phyloP scores from a whole-genome alignment of 2,888 invertebrate species.

The Tenthredo livida region DNA sequence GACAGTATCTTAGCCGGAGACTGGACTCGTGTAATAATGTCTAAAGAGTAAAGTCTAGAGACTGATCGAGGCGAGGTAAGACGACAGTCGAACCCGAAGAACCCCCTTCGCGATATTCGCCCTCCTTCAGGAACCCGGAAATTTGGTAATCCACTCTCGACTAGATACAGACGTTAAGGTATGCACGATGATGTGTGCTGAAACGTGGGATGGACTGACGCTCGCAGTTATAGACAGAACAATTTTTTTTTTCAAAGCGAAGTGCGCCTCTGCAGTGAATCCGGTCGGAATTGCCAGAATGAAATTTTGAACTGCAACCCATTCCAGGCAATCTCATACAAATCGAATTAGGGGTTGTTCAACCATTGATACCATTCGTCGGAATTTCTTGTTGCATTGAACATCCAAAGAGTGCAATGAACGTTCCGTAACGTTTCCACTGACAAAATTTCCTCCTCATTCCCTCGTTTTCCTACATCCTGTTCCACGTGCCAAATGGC shows the following conservation, averaged over 20 bases:
- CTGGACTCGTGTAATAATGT: constrained; percentile 49
- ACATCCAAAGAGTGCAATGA: background rate
- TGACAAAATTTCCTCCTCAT: background rate
- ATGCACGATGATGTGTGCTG: background rate
- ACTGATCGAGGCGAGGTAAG: constrained; percentile 35
- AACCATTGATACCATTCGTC: background rate
- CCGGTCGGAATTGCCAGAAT: background rate
- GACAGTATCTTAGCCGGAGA: constrained; percentile 53
- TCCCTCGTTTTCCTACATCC: background rate
- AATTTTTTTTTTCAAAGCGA: background rate
- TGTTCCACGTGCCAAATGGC: background rate
- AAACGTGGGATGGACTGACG: background rate
- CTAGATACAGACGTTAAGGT: background rate
- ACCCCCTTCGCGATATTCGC: background rate
- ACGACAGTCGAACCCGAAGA: background rate
- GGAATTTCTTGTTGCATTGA: background rate
- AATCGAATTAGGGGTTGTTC: background rate
- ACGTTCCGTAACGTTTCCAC: background rate
- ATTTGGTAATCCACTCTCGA: constrained; percentile 28
- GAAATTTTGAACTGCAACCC: background rate
- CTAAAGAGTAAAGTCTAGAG: constrained; percentile 48
- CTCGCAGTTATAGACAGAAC: background rate
- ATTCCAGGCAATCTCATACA: background rate
- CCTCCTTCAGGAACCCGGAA: background rate
- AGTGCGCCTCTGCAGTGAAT: background rate